A percentile compares a stretch with the other conserved stretches of the same genome.
Evolutionary conservation across 2,888 invertebrate species (phyloP).

Genomic region (Micropterix aruncella): DNA sequence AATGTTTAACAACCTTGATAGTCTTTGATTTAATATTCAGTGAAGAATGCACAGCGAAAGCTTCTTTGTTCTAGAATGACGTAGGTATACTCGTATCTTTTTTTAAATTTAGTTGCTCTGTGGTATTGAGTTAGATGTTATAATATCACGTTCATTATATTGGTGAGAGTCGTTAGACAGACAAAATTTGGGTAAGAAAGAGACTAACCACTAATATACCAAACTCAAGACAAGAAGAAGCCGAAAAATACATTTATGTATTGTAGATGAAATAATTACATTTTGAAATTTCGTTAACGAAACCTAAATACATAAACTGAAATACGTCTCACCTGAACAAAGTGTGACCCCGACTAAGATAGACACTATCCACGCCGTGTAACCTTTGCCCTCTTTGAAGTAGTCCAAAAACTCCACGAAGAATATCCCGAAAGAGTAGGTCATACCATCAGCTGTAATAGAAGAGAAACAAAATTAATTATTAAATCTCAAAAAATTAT

Average conservation of each 20-base stretch:
- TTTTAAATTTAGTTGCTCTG: no score
- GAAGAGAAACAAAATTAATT: no score
- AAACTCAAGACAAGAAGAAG: background rate
- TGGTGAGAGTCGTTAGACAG: no score
- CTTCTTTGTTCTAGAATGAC: no score
- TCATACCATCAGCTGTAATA: slow-evolving; percentile 83
- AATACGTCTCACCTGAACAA: slow-evolving; percentile 62
- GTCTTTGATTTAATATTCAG: no score
- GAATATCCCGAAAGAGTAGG: slow-evolving; percentile 94
- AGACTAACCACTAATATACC: background rate
- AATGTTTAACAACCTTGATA: no score
- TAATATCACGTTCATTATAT: no score
- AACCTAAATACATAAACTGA: background rate
- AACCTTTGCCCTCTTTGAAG: slow-evolving; percentile 72
- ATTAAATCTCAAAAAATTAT: no score
- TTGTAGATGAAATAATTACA: slow-evolving; percentile 10
- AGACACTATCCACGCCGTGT: slow-evolving; percentile 87
- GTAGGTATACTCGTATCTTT: no score
- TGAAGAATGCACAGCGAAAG: no score
- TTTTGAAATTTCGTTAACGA: slow-evolving; percentile 1
- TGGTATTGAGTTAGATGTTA: no score
- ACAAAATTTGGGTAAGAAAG: no score
- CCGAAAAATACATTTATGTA: slow-evolving; percentile 1
- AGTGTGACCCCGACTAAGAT: slow-evolving; percentile 91
- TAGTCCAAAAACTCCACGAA: slow-evolving; percentile 73